These are phyloP conservation scores for Sander vitreus DNA, from an alignment of 2,113 vertebrate genomes.

Conservation along the genomic window DNA sequence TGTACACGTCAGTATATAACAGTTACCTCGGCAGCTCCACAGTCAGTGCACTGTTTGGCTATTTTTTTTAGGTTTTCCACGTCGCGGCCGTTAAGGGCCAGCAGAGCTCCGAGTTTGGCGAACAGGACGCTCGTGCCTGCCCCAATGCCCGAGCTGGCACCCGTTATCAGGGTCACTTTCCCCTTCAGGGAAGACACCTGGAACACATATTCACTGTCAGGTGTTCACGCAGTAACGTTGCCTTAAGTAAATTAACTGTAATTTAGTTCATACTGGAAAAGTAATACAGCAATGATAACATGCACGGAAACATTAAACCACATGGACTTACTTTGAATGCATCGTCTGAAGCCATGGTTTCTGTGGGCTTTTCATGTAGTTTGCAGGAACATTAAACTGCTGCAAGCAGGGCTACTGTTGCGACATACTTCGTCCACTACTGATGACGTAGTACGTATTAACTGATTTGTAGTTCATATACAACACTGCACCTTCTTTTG, in stretches of 20 bases:
- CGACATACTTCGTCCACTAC: not conserved
- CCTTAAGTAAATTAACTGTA: not conserved
- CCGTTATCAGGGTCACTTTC: slow-evolving; percentile 85
- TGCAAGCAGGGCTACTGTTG: accelerated
- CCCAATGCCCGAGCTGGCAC: slow-evolving; percentile 88
- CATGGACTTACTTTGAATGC: slow-evolving; percentile 68
- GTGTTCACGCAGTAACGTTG: not conserved
- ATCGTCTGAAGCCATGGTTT: slow-evolving; percentile 70
- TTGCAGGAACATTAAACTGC: not conserved
- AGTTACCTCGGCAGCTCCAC: slow-evolving; percentile 74
- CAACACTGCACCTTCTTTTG: no score
- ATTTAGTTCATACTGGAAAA: not conserved
- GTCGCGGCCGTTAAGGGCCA: slow-evolving; percentile 86
- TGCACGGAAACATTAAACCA: no score
- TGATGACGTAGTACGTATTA: slow-evolving; percentile 46
- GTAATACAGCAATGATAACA: not conserved
- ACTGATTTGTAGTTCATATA: slow-evolving; percentile 3
- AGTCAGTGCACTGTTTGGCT: slow-evolving; percentile 74
- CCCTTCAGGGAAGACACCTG: slow-evolving; percentile 82
- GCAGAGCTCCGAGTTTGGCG: slow-evolving; percentile 81
- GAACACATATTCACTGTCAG: not conserved
- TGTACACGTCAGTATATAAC: not conserved
- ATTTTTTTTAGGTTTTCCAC: slow-evolving; percentile 81
- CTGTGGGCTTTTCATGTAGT: not conserved
- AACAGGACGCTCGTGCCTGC: slow-evolving; percentile 84